Conservation (phyloP, 1,140 invertebrate genomes). For the Proctacanthus coquilletti region DNA sequence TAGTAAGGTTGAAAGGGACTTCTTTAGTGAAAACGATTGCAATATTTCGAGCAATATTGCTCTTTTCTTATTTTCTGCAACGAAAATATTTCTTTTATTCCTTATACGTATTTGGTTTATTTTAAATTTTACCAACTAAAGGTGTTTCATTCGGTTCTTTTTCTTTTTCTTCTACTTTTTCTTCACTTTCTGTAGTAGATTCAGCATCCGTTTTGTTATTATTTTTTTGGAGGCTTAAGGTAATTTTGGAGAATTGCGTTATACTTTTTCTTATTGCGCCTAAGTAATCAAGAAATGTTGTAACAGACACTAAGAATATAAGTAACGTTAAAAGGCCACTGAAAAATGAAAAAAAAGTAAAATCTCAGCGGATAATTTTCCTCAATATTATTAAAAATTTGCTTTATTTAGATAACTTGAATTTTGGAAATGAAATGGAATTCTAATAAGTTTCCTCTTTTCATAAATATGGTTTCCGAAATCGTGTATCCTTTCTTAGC, state of each 20-base stretch:
- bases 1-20: constrained; percentile 18
- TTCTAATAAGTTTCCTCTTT: no score
- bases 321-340: constrained; percentile 32
- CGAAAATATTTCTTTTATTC: no score
- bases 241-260: no score
- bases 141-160: constrained; percentile 3
- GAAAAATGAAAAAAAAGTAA: constrained; percentile 8
- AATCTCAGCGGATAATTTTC: constrained; percentile 1
- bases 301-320: constrained; percentile 25
- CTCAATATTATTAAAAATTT: no score
- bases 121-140: no score
- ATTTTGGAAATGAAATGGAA: no score
- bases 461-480: no score
- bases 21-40: constrained; percentile 37
- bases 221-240: no score
- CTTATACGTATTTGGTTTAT: no score
- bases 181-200: neutral
- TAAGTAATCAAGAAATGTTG: constrained; percentile 29
- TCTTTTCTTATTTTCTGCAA: no score
- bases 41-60: constrained; percentile 32
- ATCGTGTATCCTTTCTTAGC: neutral
- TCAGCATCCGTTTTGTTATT: neutral
- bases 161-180: neutral
- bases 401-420: no score
- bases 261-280: constrained; percentile 24